These are phyloP conservation scores for Leptinotarsa texana DNA, from an alignment of 1,140 invertebrate genomes.

Conservation along the genomic window DNA sequence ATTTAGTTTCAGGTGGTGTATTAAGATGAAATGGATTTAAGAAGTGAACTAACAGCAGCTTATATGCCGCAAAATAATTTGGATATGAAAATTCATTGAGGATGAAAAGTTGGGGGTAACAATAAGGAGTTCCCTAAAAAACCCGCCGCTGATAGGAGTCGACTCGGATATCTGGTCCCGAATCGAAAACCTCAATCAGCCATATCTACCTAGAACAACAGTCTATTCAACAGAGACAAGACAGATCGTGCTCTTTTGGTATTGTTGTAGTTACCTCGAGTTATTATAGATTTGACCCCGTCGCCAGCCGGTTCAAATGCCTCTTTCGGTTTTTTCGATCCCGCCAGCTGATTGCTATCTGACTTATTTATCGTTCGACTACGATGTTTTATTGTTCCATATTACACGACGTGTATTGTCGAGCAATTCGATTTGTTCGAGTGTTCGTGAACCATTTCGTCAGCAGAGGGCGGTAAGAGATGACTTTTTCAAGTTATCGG, in stretches of 20 bases:
- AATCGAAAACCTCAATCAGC: conserved; percentile 41
- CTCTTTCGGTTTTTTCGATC: conserved; percentile 20
- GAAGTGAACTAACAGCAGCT: too few relatives aligned
- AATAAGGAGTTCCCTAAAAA: neutral
- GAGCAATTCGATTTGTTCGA: conserved; percentile 8
- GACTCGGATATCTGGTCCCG: conserved; percentile 26
- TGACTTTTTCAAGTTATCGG: too few relatives aligned
- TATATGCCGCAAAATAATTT: too few relatives aligned
- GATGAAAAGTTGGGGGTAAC: too few relatives aligned
- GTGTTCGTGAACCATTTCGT: neutral
- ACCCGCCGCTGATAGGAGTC: neutral
- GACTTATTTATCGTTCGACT: conserved; percentile 27
- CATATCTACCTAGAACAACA: conserved; percentile 42
- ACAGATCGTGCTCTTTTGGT: conserved; percentile 40
- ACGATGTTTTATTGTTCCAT: conserved; percentile 27
- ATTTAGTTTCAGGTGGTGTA: too few relatives aligned
- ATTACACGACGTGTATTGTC: conserved; percentile 25
- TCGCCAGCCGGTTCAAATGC: conserved; percentile 35
- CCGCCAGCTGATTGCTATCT: conserved; percentile 23
- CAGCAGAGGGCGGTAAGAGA: too few relatives aligned
- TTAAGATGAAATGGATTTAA: too few relatives aligned
- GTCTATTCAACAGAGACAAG: conserved; percentile 32
- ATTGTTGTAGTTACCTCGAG: conserved; percentile 43
- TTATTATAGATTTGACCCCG: conserved; percentile 43
- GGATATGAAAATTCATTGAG: too few relatives aligned